These are phyloP conservation scores for Ichneumon xanthorius DNA, from an alignment of 2,888 invertebrate species.

Conservation along the genomic window DNA sequence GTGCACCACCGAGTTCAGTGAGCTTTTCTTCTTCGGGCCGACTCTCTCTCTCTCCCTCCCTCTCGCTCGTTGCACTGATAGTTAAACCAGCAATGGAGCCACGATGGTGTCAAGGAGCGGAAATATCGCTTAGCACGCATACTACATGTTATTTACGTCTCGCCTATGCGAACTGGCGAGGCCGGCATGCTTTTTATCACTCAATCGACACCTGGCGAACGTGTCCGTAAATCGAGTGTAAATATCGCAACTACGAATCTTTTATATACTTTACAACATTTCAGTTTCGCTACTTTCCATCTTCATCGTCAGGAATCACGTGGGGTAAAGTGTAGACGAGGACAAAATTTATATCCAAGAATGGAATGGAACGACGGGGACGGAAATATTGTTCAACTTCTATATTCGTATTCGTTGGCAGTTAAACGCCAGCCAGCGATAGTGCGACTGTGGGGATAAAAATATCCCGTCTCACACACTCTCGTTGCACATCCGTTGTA, in stretches of 20 bases:
- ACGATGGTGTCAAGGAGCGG: slow-evolving; percentile 34
- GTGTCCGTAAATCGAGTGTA: slow-evolving; percentile 7
- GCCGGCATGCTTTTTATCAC: slow-evolving; percentile 27
- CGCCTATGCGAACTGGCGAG: neutral
- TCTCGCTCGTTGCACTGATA: slow-evolving; percentile 44
- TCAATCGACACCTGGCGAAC: slow-evolving; percentile 30
- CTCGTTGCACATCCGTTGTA: slow-evolving; percentile 56
- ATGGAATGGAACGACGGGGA: slow-evolving; percentile 16
- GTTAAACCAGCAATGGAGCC: slow-evolving; percentile 26
- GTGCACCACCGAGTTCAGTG: slow-evolving; percentile 30
- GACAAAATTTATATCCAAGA: neutral
- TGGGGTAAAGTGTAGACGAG: neutral
- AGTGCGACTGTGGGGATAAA: slow-evolving; percentile 10
- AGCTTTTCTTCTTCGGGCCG: slow-evolving; percentile 18
- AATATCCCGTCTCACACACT: slow-evolving; percentile 34
- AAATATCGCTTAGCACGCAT: slow-evolving; percentile 45
- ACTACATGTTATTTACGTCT: neutral
- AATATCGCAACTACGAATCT: slow-evolving; percentile 18
- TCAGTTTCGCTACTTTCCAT: neutral
- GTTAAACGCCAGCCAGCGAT: neutral
- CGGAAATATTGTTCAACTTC: slow-evolving; percentile 3
- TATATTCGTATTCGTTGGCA: slow-evolving; percentile 11
- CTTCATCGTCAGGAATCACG: slow-evolving; percentile 4
- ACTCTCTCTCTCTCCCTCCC: neutral
- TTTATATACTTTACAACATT: neutral